Evolutionary conservation across 2,113 vertebrate species (phyloP).

Genomic region (Catharus bicknelli): DNA sequence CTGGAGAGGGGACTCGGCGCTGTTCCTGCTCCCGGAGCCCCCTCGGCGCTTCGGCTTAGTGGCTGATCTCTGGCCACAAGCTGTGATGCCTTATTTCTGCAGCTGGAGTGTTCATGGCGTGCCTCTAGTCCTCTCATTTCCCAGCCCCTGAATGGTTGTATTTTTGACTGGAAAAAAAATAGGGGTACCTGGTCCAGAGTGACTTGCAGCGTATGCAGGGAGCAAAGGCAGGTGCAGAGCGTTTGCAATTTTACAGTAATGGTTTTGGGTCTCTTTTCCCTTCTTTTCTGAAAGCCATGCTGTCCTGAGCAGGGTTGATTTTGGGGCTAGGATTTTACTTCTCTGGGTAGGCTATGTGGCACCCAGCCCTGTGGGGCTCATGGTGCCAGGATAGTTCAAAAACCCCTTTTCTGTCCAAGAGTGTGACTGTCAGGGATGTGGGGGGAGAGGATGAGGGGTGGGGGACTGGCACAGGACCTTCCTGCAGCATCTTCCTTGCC

Average conservation of each 20-base stretch:
- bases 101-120: not conserved
- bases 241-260: not conserved
- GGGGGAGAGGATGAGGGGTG: accelerated
- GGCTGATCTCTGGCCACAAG: accelerated
- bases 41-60: not conserved
- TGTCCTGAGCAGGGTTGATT: not conserved
- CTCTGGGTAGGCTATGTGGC: not conserved
- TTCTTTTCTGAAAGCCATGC: not conserved
- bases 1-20: not conserved
- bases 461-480: not conserved
- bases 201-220: accelerated
- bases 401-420: not conserved
- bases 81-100: not conserved
- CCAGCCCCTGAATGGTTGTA: not conserved
- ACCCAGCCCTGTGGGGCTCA: not conserved
- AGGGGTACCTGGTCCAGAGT: not conserved
- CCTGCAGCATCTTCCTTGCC: not conserved
- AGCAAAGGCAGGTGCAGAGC: not conserved
- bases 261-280: not conserved
- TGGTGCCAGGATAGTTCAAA: not conserved
- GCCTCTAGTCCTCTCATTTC: not conserved
- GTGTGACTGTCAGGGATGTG: not conserved
- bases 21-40: accelerated
- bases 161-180: not conserved
- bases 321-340: not conserved